phyloP scores from a whole-genome alignment of 2,113 vertebrate genomes.

The Myotis yumanensis region DNA sequence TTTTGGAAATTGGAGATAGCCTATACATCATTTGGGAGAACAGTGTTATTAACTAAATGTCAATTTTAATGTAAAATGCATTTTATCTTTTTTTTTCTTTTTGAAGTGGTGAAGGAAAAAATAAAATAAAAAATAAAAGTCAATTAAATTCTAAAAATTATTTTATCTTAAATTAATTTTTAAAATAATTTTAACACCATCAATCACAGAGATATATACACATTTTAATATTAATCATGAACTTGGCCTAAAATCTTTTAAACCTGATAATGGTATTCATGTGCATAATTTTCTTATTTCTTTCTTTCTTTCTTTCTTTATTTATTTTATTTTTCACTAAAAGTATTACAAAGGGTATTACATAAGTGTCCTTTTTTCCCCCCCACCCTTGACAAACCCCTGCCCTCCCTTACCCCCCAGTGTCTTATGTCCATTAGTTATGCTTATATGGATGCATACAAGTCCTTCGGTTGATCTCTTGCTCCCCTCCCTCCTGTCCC shows the following conservation, averaged over 20 bases:
- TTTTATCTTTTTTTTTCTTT: background rate
- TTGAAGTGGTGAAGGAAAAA: too few species aligned
- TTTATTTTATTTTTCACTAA: too few species aligned
- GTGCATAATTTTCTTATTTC: background rate
- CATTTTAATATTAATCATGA: background rate
- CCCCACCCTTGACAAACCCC: too few species aligned
- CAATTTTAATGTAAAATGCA: background rate
- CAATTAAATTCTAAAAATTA: background rate
- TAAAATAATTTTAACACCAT: background rate
- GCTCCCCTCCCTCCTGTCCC: too few species aligned
- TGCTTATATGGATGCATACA: too few species aligned
- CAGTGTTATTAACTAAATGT: background rate
- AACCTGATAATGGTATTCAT: background rate
- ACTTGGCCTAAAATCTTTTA: background rate
- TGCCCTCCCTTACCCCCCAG: too few species aligned
- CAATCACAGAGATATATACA: background rate
- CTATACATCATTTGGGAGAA: background rate
- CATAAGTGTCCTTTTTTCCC: too few species aligned
- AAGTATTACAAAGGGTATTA: too few species aligned
- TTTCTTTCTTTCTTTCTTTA: conserved; percentile 36
- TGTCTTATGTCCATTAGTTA: too few species aligned
- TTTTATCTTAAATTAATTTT: background rate
- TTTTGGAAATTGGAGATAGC: conserved; percentile 11
- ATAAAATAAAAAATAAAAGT: too few species aligned
- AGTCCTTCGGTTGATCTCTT: too few species aligned